Percentiles rank a stretch among this genome's conserved stretches.
phyloP scores from a whole-genome alignment of 37 sponge, comb jelly and placozoan species.

The Halichondria panicea region DNA sequence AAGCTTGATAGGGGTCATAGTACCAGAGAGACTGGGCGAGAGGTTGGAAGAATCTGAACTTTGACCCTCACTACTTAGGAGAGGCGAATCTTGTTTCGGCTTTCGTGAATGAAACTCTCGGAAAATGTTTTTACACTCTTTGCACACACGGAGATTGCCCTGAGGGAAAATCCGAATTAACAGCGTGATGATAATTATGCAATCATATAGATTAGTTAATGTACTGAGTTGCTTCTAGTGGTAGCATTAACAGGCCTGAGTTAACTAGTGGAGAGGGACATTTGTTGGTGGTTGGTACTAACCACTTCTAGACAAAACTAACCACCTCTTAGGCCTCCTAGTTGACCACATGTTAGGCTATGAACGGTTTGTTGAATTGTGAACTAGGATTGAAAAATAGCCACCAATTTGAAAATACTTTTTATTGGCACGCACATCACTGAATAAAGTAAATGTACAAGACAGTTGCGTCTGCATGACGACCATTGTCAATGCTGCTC shows the following conservation, averaged over 20 bases:
- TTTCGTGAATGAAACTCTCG: conserved; percentile 27
- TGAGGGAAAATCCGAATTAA: background rate
- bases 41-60: background rate
- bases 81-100: background rate
- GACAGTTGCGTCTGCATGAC: background rate
- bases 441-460: background rate
- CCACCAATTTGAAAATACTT: background rate
- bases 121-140: conserved; percentile 28
- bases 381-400: background rate
- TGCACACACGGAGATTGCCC: conserved; percentile 45
- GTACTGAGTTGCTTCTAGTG: too few species aligned
- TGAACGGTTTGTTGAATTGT: too few species aligned
- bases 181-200: too few species aligned
- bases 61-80: background rate
- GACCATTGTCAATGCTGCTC: background rate
- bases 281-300: too few species aligned
- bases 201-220: too few species aligned
- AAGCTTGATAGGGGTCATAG: background rate
- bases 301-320: too few species aligned
- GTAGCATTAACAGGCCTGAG: too few species aligned
- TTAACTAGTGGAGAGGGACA: too few species aligned
- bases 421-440: background rate
- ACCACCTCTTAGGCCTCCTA: too few species aligned
- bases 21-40: background rate
- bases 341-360: too few species aligned